Evolutionary conservation across 2,113 vertebrate species (phyloP).

Genomic region (Burhinus bistriatus): DNA sequence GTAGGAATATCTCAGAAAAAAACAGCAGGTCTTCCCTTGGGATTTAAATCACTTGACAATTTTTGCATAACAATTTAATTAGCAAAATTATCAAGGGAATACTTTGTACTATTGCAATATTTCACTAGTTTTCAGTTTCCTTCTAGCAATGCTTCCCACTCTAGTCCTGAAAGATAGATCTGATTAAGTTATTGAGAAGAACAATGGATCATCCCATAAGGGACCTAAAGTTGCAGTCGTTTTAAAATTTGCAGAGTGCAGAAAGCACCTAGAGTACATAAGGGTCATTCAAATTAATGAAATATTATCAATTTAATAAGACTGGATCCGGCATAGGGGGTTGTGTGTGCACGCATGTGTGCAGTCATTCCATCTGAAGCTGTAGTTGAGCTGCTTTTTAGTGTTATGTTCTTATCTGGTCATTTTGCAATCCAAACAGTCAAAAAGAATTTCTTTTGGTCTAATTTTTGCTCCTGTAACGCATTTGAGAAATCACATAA

Average conservation of each 20-base stretch:
- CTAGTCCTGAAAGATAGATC: not conserved
- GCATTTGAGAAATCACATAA: not conserved
- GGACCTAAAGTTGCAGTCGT: not conserved
- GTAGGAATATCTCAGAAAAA: slow-evolving; percentile 43
- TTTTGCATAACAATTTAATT: slow-evolving; percentile 66
- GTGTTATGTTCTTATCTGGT: not conserved
- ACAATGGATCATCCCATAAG: not conserved
- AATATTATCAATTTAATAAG: not conserved
- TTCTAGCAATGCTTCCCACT: not conserved
- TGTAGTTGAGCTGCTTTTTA: not conserved
- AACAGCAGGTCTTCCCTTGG: slow-evolving; percentile 6
- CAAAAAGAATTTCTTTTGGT: not conserved
- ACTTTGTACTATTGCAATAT: not conserved
- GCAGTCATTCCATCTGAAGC: not conserved
- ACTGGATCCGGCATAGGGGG: not conserved
- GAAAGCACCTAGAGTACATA: not conserved
- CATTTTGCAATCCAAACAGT: not conserved
- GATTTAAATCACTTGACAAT: slow-evolving; percentile 6
- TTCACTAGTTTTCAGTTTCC: slow-evolving; percentile 34
- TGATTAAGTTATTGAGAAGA: not conserved
- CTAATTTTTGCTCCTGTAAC: not conserved
- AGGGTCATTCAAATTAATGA: not conserved
- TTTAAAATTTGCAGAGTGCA: not conserved
- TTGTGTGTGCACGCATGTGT: not conserved
- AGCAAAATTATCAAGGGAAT: slow-evolving; percentile 53